Evolutionary conservation across 2,888 invertebrate species (phyloP).

Genomic region (Azorinus chamasolen): DNA sequence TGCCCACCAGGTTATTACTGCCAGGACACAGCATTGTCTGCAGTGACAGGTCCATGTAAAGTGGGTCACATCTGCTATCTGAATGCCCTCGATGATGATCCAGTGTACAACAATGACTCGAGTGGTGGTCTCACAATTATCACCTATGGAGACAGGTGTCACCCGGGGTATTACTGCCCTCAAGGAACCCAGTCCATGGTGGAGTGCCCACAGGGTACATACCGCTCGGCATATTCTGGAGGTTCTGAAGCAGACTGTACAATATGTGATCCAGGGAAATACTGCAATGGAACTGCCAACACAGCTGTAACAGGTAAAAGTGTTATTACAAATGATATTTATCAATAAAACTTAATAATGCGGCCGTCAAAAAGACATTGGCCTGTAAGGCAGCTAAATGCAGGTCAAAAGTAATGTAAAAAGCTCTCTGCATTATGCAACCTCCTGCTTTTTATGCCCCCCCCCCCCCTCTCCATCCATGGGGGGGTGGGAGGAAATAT

Average conservation of each 20-base stretch:
- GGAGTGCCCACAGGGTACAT: slow-evolving; percentile 83
- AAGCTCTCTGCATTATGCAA: no score
- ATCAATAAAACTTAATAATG: no score
- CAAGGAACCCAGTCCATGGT: slow-evolving; percentile 80
- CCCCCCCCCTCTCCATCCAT: no score
- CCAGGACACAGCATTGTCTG: slow-evolving; percentile 77
- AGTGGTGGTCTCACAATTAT: slow-evolving; percentile 81
- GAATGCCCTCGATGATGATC: slow-evolving; percentile 77
- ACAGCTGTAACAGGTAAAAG: slow-evolving; percentile 74
- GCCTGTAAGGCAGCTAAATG: no score
- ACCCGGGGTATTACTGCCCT: slow-evolving; percentile 84
- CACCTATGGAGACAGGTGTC: slow-evolving; percentile 82
- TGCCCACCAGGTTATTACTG: slow-evolving; percentile 84
- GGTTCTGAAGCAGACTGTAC: slow-evolving; percentile 72
- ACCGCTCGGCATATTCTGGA: slow-evolving; percentile 76
- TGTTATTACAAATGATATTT: not conserved
- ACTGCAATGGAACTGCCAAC: slow-evolving; percentile 81
- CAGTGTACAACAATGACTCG: slow-evolving; percentile 83
- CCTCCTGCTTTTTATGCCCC: no score
- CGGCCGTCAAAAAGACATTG: no score
- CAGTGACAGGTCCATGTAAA: slow-evolving; percentile 81
- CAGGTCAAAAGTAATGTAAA: no score
- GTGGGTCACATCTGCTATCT: slow-evolving; percentile 85
- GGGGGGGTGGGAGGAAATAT: no score
- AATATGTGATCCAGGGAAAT: slow-evolving; percentile 83